Evolutionary conservation across 2,113 vertebrate genomes (phyloP), one percentile per base, ranked within the genome.

Genomic region (Alligator sinensis): DNA sequence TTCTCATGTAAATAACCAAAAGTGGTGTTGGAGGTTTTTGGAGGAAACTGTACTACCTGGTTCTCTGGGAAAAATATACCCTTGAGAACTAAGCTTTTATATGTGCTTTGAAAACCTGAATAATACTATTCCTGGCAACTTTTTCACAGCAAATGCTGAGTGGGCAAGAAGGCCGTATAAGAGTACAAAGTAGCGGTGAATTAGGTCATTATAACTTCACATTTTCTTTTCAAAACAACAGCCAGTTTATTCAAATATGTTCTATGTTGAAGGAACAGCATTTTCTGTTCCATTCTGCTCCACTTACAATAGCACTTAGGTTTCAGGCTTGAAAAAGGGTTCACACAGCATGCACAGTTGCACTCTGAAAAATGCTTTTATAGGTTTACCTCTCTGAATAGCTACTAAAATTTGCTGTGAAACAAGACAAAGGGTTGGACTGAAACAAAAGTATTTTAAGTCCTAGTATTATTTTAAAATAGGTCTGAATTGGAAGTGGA

Each of bases 51-150:
- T 83, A 3, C 11, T 72, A 74, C 11, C 1, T 2, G 16, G 68
- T 84, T 92, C 54, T 60, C 38, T 84, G 68, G 68, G 81, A 94
- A 92, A 94, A 90, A 7, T 10, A 6, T 18, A 19, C 54, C 60
- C 27, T 91, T 90, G 87, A 89, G 92, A 95, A 91, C 6, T 11
- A 12, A 61, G 19, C 24, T 87, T 62, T 54, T 27, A 27, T 60
- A 80, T 89, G 89, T 86, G 59, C 70, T 93, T 90, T 79, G 80
- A 95, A 89, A 95, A 85, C 21, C 54, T 84, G 7, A 19, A 2
- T 11, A 81, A 21, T 25, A 83, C 82, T 92, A 80, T 70, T 96
- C 88, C 84, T 92, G 91, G 95, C 96, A 97, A 72, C 19, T 64
- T 90, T 82, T 59, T 85, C 74, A 77, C 62, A 94, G 19, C 19